Evolutionary conservation across 2,888 invertebrate species (phyloP).

Genomic region (Agriopis leucophaearia): DNA sequence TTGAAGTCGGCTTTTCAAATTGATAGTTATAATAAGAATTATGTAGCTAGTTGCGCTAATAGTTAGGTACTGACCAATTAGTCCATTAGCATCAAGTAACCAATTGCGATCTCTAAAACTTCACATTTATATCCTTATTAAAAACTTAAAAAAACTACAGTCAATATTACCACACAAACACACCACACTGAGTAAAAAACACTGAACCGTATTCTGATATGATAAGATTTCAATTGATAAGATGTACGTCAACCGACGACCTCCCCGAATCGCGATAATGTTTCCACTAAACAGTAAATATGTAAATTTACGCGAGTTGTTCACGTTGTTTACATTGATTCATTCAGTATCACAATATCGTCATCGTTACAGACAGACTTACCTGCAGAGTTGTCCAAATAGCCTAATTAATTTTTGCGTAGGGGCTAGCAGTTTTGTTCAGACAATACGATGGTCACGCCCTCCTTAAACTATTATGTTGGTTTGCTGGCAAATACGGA

Average conservation of each 20-base stretch:
- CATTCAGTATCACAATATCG: constrained; percentile 5
- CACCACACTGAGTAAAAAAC: neutral
- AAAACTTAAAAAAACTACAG: neutral
- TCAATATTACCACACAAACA: neutral
- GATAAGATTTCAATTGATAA: neutral
- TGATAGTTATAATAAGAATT: no score
- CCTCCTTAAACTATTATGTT: neutral
- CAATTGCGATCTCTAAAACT: no score
- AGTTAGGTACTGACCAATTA: no score
- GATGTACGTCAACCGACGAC: constrained; percentile 5
- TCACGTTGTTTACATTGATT: constrained; percentile 11
- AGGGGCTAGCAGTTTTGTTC: neutral
- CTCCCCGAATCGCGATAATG: constrained; percentile 9
- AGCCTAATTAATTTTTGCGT: neutral
- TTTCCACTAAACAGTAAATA: constrained; percentile 4
- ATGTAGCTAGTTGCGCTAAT: neutral
- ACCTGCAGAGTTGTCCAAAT: neutral
- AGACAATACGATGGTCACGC: neutral
- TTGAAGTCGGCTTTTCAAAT: neutral
- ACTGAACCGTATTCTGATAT: neutral
- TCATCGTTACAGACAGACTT: neutral
- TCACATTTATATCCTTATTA: no score
- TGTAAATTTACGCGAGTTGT: neutral
- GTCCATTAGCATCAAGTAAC: no score
- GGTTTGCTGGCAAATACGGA: neutral